Evolutionary conservation across 1,140 invertebrate species (phyloP).

Genomic region (Euglossa dilemma): DNA sequence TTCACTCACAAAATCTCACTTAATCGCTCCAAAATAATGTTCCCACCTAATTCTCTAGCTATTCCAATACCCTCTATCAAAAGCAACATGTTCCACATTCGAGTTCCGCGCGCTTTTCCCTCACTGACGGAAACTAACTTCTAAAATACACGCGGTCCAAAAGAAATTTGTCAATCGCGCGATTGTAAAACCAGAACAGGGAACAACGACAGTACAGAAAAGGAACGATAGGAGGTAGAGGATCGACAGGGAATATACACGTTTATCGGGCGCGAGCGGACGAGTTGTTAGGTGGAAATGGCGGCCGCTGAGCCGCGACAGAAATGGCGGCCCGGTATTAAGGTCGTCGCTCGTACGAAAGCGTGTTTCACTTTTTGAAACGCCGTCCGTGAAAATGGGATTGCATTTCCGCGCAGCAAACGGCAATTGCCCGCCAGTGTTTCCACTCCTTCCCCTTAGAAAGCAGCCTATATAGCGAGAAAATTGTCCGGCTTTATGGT

Average conservation of each 20-base stretch:
- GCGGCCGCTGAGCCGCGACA: not conserved
- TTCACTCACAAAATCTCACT: no score
- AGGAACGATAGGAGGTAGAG: no score
- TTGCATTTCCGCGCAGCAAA: constrained; percentile 32
- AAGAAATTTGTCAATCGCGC: no score
- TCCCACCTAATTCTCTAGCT: no score
- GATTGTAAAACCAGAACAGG: not conserved
- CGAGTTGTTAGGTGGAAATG: not conserved
- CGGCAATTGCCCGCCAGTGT: constrained; percentile 27
- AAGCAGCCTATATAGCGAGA: constrained; percentile 1
- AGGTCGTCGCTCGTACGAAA: constrained; percentile 5
- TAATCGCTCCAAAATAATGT: no score
- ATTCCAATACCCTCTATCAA: no score
- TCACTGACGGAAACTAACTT: no score
- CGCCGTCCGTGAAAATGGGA: constrained; percentile 32
- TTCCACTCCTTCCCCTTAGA: not conserved
- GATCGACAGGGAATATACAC: not conserved
- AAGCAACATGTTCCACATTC: no score
- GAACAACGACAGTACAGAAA: not conserved
- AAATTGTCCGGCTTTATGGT: constrained; percentile 30
- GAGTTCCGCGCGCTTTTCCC: no score
- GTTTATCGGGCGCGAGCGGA: not conserved
- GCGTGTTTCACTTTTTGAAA: constrained; percentile 32
- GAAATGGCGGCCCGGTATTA: constrained; percentile 21
- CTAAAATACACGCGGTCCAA: no score